Evolutionary conservation across 1,140 invertebrate species (phyloP), one percentile per base, ranked within the genome.

Genomic region (Drosophila ambigua): DNA sequence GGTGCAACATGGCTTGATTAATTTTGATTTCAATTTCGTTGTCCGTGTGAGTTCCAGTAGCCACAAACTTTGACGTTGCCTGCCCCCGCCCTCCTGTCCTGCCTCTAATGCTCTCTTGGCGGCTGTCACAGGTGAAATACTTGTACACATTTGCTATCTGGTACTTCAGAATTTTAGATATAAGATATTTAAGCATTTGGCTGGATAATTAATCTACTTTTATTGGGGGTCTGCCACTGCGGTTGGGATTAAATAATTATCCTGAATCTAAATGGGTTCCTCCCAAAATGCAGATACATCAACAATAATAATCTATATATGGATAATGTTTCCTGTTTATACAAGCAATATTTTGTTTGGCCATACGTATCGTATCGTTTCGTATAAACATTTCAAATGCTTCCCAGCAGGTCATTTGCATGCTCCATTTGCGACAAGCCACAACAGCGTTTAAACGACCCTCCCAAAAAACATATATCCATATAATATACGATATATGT

Each of bases 1-100:
- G 54, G 45, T 76, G 66, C 62, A 69, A 83, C 65, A 69, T 63
- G 49, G 44, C 77, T 81, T 74, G 82, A 85, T 85, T 85, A 87
- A 85, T 85, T 85, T 87, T 77, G 82, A 81, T 87, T 85, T 85
- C 82, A 87, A 85, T 85, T 87, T 84, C 54, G 57, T 53, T 53
- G 66, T 49, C 62, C 54, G 48, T 52, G 66, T 53, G 54, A 39
- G 35, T 72, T 65, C 50, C 81, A 77, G 81, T 85, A 85, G 81
- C 81, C 51, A 52, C 46, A 54, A 55, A 39, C 59, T 6, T 35
- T 74, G 72, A 74, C 72, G 63, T 81, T 61, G 62, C 64, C 72
- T 61, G 53, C 49, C 41, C 53, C 50, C 51, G 23, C 5, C 16
- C 16, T 1, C 16, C 16, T 16, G 16, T 16, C 11, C 35, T 13